Conservation (phyloP, 2,797 vertebrate genomes). For the Parauchenoglanis ngamensis region DNA sequence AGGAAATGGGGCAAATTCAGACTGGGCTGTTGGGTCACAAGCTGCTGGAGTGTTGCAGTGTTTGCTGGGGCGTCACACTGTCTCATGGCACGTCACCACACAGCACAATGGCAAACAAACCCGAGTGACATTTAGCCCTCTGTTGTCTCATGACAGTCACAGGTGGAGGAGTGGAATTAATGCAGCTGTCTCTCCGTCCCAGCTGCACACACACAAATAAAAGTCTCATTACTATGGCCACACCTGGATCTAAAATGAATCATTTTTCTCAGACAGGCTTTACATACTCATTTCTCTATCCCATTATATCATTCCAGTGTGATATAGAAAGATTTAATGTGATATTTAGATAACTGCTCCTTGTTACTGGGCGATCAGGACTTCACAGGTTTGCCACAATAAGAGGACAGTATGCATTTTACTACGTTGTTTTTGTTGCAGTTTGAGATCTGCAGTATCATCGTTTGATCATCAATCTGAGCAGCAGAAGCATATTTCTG, state of each 20-base stretch:
- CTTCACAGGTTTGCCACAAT: neutral
- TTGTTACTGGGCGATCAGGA: constrained; percentile 58
- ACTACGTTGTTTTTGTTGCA: neutral
- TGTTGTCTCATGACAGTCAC: constrained; percentile 15
- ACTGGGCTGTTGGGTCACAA: constrained; percentile 27
- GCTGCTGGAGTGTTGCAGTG: constrained; percentile 59
- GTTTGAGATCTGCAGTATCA: neutral
- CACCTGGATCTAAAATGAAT: neutral
- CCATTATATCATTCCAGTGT: constrained; percentile 68
- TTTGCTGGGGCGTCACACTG: constrained; percentile 53
- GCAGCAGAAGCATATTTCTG: neutral
- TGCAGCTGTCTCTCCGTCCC: constrained; percentile 18
- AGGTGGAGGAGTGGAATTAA: constrained; percentile 33
- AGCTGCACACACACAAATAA: constrained; percentile 26
- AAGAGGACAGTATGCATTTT: neutral
- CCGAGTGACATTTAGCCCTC: constrained; percentile 29
- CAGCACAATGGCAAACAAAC: constrained; percentile 35
- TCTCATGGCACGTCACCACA: constrained; percentile 23
- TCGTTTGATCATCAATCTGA: neutral
- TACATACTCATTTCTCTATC: constrained; percentile 48
- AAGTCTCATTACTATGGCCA: constrained; percentile 35
- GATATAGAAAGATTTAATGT: constrained; percentile 56
- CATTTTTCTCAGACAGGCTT: neutral
- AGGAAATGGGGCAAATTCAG: neutral
- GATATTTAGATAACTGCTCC: constrained; percentile 63